Percentiles rank a stretch among this genome's conserved stretches.
These are phyloP conservation scores for Ectobius pallidus DNA, from an alignment of 2,888 invertebrate species.

Conservation along the genomic window DNA sequence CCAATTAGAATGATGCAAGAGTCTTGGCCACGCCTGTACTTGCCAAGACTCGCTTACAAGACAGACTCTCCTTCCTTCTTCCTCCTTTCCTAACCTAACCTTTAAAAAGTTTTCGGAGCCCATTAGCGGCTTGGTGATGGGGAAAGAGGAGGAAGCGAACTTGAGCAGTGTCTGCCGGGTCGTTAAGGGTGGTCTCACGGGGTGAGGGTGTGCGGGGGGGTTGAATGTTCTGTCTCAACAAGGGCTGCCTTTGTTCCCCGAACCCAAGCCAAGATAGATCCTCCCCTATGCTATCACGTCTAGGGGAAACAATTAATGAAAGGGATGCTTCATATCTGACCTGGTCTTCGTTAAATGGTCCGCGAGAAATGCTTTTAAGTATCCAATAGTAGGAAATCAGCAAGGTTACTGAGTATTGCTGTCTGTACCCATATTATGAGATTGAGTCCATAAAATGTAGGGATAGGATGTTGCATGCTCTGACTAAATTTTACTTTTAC, in stretches of 20 bases:
- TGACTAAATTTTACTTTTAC: no score
- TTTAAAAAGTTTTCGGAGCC: conserved; percentile 37
- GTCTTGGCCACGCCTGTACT: conserved; percentile 27
- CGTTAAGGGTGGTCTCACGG: conserved; percentile 11
- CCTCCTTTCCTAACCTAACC: conserved; percentile 31
- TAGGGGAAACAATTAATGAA: no score
- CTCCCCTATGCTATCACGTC: no score
- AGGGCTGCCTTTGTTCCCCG: conserved; percentile 22
- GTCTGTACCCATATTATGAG: no score
- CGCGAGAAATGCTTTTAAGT: no score
- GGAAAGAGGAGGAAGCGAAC: conserved; percentile 6
- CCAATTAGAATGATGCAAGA: conserved; percentile 26
- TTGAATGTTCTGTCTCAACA: conserved; percentile 1
- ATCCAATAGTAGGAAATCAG: no score
- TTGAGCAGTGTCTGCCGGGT: conserved; percentile 23
- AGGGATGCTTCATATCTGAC: no score
- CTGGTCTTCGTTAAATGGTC: no score
- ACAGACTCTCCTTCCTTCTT: background rate
- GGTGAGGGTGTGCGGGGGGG: background rate
- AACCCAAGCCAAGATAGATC: background rate
- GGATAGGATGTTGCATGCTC: no score
- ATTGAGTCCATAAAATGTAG: no score
- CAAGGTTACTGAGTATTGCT: no score
- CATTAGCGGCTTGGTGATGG: conserved; percentile 33
- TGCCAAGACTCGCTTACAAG: conserved; percentile 1